Conservation (phyloP, 2,888 invertebrate species). For the Mactromeris polynyma region DNA sequence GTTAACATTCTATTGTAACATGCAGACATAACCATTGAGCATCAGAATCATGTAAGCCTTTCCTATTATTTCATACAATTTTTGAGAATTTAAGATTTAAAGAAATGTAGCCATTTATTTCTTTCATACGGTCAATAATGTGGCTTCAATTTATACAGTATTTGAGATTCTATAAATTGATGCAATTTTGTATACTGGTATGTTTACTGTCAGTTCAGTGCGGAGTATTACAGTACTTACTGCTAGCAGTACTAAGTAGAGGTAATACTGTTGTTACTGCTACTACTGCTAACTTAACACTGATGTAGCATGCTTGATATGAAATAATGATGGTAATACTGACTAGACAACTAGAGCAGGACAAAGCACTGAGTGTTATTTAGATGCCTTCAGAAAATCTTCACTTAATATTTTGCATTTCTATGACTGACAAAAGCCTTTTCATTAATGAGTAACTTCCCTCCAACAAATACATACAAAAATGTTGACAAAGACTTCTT, state of each 20-base stretch:
- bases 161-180: not conserved
- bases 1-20: not conserved
- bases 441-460: not conserved
- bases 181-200: not conserved
- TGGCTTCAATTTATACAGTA: not conserved
- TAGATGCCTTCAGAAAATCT: not conserved
- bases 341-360: not conserved
- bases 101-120: too few relatives aligned
- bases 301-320: not conserved
- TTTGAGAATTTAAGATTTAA: too few relatives aligned
- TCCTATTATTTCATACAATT: too few relatives aligned
- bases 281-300: too few relatives aligned
- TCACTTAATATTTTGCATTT: not conserved
- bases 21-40: not conserved
- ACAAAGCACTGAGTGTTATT: not conserved
- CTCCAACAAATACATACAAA: not conserved
- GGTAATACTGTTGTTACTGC: too few relatives aligned
- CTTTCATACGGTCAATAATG: not conserved
- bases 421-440: not conserved
- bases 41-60: too few relatives aligned
- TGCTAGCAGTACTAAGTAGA: too few relatives aligned
- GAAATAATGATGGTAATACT: not conserved
- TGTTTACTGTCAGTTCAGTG: not conserved
- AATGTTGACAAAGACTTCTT: not conserved
- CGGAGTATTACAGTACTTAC: not conserved